A percentile compares a stretch with the other conserved stretches of the same genome.
phyloP scores from a whole-genome alignment of 2,113 vertebrate species.

The Pithys albifrons region DNA sequence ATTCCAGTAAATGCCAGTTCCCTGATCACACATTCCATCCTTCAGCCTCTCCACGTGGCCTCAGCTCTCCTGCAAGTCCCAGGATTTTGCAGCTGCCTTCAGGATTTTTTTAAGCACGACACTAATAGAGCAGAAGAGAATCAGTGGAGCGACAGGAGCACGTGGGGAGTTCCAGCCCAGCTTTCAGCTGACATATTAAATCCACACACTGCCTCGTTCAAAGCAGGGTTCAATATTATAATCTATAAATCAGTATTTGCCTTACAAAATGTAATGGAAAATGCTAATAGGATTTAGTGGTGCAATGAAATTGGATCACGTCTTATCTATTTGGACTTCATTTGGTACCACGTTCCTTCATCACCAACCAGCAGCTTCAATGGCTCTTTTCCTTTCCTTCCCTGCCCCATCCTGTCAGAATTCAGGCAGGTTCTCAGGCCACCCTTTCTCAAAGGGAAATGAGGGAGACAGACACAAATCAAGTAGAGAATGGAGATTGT shows the following conservation, averaged over 20 bases:
- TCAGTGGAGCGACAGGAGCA: neutral
- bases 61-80: neutral
- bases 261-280: constrained; percentile 62
- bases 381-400: neutral
- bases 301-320: constrained; percentile 63
- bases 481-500: neutral
- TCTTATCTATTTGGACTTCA: constrained; percentile 48
- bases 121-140: neutral
- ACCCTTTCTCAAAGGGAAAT: neutral
- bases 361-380: neutral
- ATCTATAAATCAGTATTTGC: constrained; percentile 55
- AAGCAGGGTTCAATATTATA: constrained; percentile 37
- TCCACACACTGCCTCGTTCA: neutral
- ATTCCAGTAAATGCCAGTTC: constrained; percentile 34
- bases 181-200: neutral
- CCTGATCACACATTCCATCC: neutral
- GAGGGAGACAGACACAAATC: neutral
- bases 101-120: neutral
- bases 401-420: fast-evolving
- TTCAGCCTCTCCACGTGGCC: neutral
- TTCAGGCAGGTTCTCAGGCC: neutral
- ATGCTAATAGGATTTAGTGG: constrained; percentile 62
- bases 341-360: neutral
- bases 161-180: neutral
- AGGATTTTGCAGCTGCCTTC: neutral